Evolutionary conservation across 2,113 vertebrate genomes (phyloP), one percentile per base, ranked within the genome.

Genomic region (Burhinus oedicnemus): DNA sequence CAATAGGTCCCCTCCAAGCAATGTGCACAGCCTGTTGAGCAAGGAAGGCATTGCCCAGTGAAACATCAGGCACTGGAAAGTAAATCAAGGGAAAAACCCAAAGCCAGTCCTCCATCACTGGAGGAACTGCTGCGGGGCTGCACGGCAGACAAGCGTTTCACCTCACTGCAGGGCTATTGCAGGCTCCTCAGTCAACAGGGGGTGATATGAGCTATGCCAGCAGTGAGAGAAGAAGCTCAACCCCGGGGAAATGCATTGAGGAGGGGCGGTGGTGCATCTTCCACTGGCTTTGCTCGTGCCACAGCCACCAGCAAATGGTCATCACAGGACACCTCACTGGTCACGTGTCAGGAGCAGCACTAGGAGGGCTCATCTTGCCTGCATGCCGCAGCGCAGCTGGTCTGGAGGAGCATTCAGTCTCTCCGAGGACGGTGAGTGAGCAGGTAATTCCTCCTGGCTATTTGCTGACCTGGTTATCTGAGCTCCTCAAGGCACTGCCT

Each of bases 371-470:
- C 8, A 0, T 10, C 0, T 1, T 7, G 27, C 66, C 70, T 60
- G 55, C 36, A 6, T 14, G 2, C 25, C 2, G 0, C 65, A 68
- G 34, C 4, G 2, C 65, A 32, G 25, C 75, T 4, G 21, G 11
- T 25, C 69, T 42, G 45, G 30, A 79, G 47, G 79, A 95, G 36
- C 26, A 19, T 26, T 36, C 42, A 1, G 21, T 22, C 71, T 69
- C 75, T 69, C 30, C 10, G 5, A 86, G 93, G 72, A 87, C 83
- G 8, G 38, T 7, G 1, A 89, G 51, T 2, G 2, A 78, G 71
- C 87, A 97, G 84, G 81, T 96, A 96, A 96, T 34, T 87, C 47
- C 47, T 92, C 32, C 42, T 74, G 51, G 19, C 18, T 90, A 44
- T 86, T 90, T 90, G 51, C 20, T 87, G 55, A 58, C 15, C 16